Evolutionary conservation across 2,113 vertebrate genomes (phyloP).

Genomic region (Octodon degus): DNA sequence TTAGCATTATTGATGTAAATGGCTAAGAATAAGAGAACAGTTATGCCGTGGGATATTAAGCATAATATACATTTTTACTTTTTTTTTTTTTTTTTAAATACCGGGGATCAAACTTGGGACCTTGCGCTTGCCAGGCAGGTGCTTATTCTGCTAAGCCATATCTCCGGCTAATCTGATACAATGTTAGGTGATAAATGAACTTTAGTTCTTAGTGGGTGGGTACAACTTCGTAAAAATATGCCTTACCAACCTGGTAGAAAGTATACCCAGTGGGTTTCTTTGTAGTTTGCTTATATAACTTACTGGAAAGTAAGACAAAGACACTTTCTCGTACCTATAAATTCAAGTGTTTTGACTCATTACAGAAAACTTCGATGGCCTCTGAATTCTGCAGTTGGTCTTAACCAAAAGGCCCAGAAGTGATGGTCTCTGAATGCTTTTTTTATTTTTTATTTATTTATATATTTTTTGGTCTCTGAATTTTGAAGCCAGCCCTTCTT

Average conservation of each 20-base stretch:
- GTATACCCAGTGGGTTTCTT: not conserved
- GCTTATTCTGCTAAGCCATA: no score
- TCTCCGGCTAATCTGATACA: not conserved
- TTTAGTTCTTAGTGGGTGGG: not conserved
- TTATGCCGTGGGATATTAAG: not conserved
- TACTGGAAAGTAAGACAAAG: conserved; percentile 3
- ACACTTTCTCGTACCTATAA: not conserved
- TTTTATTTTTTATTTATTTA: no score
- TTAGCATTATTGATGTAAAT: not conserved
- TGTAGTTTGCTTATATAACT: not conserved
- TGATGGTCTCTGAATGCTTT: no score
- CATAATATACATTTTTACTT: not conserved
- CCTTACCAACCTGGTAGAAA: not conserved
- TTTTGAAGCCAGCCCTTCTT: not conserved
- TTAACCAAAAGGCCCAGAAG: no score
- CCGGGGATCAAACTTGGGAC: no score
- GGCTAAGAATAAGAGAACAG: conserved; percentile 19
- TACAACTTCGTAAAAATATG: conserved; percentile 18
- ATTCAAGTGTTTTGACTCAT: not conserved
- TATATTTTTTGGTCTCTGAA: not conserved
- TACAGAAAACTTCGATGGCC: not conserved
- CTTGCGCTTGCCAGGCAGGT: no score
- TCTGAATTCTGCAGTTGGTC: no score
- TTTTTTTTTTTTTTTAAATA: no score
- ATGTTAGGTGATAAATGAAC: conserved; percentile 21